phyloP scores from a whole-genome alignment of 2,797 vertebrate species.

The Peromyscus nudipes region DNA sequence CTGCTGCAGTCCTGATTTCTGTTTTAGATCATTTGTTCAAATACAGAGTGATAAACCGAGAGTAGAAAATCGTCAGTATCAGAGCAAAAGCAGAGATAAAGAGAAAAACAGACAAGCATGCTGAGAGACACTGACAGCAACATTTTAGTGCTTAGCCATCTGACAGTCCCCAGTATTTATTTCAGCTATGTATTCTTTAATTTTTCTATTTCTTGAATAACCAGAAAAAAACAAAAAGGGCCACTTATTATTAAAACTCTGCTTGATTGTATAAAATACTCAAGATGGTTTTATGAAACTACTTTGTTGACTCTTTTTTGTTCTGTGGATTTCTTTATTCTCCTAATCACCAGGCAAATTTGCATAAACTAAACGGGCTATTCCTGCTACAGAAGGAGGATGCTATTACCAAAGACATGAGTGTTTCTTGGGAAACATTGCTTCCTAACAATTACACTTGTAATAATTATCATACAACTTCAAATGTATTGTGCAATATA shows the following conservation, averaged over 20 bases:
- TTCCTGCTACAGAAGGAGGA: neutral
- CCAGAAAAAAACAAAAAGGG: neutral
- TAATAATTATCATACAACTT: neutral
- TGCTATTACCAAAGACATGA: neutral
- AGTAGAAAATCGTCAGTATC: slow-evolving; percentile 20
- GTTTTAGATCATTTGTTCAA: neutral
- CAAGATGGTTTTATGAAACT: neutral
- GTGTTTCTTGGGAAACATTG: neutral
- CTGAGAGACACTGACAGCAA: neutral
- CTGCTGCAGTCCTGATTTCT: neutral
- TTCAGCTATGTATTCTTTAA: neutral
- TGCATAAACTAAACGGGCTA: neutral
- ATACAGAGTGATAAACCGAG: neutral
- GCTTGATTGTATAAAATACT: neutral
- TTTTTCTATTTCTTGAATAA: slow-evolving; percentile 3
- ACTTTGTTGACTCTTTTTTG: neutral
- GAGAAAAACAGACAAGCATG: neutral
- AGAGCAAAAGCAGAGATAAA: neutral
- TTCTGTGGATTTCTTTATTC: neutral
- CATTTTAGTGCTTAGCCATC: neutral
- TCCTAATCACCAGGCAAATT: neutral
- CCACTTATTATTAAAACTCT: neutral
- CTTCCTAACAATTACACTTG: neutral
- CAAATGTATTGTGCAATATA: neutral
- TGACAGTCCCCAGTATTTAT: neutral